Evolutionary conservation across 2,888 invertebrate genomes (phyloP), one percentile per base, ranked within the genome.

Genomic region (Ophraella communa): DNA sequence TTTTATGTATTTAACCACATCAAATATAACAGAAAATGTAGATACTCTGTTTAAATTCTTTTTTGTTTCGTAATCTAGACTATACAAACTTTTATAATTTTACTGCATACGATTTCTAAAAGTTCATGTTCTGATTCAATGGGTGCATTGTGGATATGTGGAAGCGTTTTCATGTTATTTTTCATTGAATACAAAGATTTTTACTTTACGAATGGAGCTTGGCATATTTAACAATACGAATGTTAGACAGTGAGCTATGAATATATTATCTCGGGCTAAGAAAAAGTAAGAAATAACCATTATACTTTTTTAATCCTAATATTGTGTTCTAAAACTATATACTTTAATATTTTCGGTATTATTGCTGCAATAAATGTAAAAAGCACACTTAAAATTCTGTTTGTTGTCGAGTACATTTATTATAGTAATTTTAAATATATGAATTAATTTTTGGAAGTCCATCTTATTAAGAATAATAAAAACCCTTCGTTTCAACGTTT

Each of bases 81-180:
- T 39, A 14, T n/a, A 39, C 14, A 14, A 35, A 35, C 35, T 14
- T 14, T n/a, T n/a, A 5, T 35, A 14, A 39, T 14, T 39, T 39
- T 4, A 39, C 14, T 17, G 14, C 14, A 7, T n/a, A 14, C 14
- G 2, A 4, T 45, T 45, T 23, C 4, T n/a, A 23, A 45, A n/a
- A 21, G 45, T 45, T 45, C 45, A 20, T 23, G 17, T 23, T 21
- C 45, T 21, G 10, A 11, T 23, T 21, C 45, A 45, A 10, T 45
- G 23, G 3, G 21, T 45, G 20, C 23, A 45, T 21, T 45, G 45
- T 44, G 11, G 45, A 23, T 45, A 11, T 20, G 21, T 45, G 21
- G 45, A 45, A 45, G 45, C 45, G n/a, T 45, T 45, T 45, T 21
- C 45, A 3, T 45, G 45, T 45, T 45, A 45, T 45, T 21, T 45